phyloP scores from a whole-genome alignment of 35 echinoderm and acorn worm species.

The Anneissia japonica region DNA sequence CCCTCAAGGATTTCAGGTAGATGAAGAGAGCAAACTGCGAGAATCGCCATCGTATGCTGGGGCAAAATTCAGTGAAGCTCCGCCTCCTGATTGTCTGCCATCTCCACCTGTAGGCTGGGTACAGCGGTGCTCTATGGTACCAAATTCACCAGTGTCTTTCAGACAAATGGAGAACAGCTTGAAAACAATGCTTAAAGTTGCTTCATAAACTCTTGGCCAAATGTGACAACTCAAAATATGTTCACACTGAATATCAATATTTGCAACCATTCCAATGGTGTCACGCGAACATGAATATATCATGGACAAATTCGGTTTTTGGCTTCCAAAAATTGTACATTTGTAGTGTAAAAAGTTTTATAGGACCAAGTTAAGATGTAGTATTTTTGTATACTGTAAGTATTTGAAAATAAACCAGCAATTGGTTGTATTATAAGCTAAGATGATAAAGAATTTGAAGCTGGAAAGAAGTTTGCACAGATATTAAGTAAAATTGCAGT shows the following conservation, averaged over 20 bases:
- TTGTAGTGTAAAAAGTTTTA: slow-evolving; percentile 7
- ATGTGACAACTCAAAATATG: not conserved
- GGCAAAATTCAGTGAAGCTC: slow-evolving; percentile 77
- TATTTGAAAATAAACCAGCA: not conserved
- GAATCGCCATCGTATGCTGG: slow-evolving; percentile 47
- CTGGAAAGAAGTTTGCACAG: not conserved
- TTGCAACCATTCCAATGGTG: not conserved
- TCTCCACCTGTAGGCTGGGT: slow-evolving; percentile 51
- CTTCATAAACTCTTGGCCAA: slow-evolving; percentile 1
- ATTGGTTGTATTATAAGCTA: not conserved
- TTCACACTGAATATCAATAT: not conserved
- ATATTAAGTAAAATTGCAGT: not conserved
- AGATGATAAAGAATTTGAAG: not conserved
- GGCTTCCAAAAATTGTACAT: not conserved
- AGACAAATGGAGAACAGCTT: not conserved
- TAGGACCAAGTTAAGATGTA: not conserved
- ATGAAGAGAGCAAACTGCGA: not conserved
- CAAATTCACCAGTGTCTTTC: not conserved
- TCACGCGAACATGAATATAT: not conserved
- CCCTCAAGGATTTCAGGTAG: not conserved
- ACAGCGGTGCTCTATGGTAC: not conserved
- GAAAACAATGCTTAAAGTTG: slow-evolving; percentile 11
- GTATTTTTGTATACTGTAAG: not conserved
- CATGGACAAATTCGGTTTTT: not conserved
- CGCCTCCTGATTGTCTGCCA: slow-evolving; percentile 48